These are phyloP conservation scores for Mayetiola destructor DNA, from an alignment of 2,888 invertebrate species.

Conservation along the genomic window DNA sequence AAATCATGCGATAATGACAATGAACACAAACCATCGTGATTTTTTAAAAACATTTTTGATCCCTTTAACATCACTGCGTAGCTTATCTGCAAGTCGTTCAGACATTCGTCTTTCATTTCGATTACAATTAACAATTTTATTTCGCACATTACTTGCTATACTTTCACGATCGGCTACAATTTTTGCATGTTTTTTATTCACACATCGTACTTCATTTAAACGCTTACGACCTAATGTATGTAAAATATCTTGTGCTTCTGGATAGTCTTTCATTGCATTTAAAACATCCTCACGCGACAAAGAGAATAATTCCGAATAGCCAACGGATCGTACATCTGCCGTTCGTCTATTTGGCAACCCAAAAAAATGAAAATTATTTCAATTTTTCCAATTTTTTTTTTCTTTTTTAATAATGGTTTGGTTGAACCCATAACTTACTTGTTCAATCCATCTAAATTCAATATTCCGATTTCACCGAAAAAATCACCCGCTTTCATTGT, in stretches of 20 bases:
- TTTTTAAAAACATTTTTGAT: constrained; percentile 45
- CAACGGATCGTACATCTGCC: constrained; percentile 89
- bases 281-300: constrained; percentile 86
- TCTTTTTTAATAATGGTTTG: neutral
- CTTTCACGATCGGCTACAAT: constrained; percentile 28
- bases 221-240: constrained; percentile 75
- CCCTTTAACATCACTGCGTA: constrained; percentile 70
- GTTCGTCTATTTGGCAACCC: constrained; percentile 53
- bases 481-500: constrained; percentile 97
- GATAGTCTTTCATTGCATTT: constrained; percentile 92
- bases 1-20: constrained; percentile 22
- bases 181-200: constrained; percentile 36
- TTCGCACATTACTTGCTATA: constrained; percentile 20
- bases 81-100: constrained; percentile 67
- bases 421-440: constrained; percentile 47
- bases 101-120: constrained; percentile 50
- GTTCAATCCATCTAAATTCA: constrained; percentile 88
- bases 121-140: constrained; percentile 21
- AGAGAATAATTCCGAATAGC: constrained; percentile 89
- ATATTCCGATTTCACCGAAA: constrained; percentile 93
- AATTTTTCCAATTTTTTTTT: neutral
- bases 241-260: constrained; percentile 89
- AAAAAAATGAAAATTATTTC: neutral
- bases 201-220: constrained; percentile 66
- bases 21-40: constrained; percentile 34